phyloP scores from a whole-genome alignment of 2,113 vertebrate genomes.

The Lampris megalopsis region DNA sequence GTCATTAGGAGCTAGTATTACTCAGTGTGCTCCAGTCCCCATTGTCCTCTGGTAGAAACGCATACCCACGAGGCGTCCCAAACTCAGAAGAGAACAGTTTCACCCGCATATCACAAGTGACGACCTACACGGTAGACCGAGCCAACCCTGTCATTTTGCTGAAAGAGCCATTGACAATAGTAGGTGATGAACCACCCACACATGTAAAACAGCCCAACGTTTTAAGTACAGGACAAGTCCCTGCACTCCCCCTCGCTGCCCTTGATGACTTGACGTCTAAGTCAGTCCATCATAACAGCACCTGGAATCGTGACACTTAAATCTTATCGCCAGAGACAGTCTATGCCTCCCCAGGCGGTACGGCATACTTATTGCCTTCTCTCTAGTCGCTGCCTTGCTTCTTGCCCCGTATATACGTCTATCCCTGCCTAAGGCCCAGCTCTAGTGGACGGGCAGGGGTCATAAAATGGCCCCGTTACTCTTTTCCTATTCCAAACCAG shows the following conservation, averaged over 20 bases:
- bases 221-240: constrained; percentile 64
- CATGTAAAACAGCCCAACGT: constrained; percentile 41
- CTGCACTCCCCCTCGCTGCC: constrained; percentile 59
- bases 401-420: constrained; percentile 2
- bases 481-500: constrained; percentile 73
- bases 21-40: no score
- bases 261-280: constrained; percentile 50
- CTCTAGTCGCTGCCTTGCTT: constrained; percentile 30
- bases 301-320: constrained; percentile 76
- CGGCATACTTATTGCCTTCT: constrained; percentile 41
- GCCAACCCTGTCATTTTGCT: constrained; percentile 41
- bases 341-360: constrained; percentile 52
- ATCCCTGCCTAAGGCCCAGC: constrained; percentile 33
- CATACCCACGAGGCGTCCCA: not conserved
- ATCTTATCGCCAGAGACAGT: constrained; percentile 63
- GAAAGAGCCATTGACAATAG: constrained; percentile 24
- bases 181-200: constrained; percentile 16
- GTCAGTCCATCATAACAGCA: constrained; percentile 64
- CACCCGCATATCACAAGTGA: constrained; percentile 33
- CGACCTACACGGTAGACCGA: constrained; percentile 12
- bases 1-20: no score
- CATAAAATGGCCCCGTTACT: constrained; percentile 76
- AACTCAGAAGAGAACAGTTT: constrained; percentile 10
- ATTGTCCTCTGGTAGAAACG: not conserved
- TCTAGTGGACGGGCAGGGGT: constrained; percentile 67